A percentile compares a stretch with the other conserved stretches of the same genome.
phyloP scores from a whole-genome alignment of 2,797 vertebrate species.

The Acrossocheilus fasciatus region DNA sequence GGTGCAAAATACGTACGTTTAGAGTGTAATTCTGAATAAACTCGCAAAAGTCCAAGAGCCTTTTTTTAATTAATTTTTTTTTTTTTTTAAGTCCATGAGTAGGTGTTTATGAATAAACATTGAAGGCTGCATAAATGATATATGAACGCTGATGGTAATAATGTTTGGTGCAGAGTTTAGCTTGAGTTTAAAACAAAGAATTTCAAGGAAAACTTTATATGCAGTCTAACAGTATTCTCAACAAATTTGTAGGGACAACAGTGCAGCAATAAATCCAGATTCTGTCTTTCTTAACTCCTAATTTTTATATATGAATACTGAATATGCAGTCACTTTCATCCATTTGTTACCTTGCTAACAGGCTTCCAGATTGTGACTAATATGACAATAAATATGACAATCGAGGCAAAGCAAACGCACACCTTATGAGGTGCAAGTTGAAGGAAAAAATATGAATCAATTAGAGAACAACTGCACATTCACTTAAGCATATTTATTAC shows the following conservation, averaged over 20 bases:
- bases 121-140: neutral
- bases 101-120: constrained; percentile 19
- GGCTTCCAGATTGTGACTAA: neutral
- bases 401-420: no score
- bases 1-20: neutral
- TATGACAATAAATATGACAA: neutral
- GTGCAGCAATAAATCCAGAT: neutral
- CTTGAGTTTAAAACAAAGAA: no score
- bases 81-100: neutral
- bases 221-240: neutral
- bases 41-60: neutral
- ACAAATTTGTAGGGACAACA: neutral
- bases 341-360: neutral
- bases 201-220: neutral
- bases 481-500: no score
- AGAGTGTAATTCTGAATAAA: constrained; percentile 26
- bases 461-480: no score
- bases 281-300: neutral
- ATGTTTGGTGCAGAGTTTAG: neutral
- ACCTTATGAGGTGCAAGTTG: no score
- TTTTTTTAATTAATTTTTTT: neutral
- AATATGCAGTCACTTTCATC: neutral
- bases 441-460: no score
- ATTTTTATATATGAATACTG: neutral
- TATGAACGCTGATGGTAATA: neutral